These are phyloP conservation scores for Tetrao urogallus DNA, from an alignment of 2,113 vertebrate species.

Conservation along the genomic window DNA sequence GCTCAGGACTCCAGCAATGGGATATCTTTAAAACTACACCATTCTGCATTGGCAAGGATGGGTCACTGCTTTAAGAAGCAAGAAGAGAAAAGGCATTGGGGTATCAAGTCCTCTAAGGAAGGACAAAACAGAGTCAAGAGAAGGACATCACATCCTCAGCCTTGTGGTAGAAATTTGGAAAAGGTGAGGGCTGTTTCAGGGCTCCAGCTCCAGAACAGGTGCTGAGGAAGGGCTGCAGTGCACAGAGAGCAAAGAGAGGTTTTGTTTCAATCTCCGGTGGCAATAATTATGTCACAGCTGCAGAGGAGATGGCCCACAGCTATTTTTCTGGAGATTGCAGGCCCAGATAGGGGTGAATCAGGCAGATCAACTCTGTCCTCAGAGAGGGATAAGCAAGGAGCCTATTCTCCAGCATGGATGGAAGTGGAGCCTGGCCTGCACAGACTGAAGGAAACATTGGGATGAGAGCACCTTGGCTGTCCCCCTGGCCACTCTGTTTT, in stretches of 20 bases:
- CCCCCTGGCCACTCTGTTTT: neutral
- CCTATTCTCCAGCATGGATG: neutral
- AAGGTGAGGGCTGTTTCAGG: neutral
- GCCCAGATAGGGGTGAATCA: neutral
- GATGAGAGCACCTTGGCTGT: neutral
- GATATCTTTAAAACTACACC: neutral
- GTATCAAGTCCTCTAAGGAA: neutral
- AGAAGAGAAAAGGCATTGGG: neutral
- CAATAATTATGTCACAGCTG: conserved; percentile 43
- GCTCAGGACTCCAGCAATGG: neutral
- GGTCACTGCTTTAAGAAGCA: neutral
- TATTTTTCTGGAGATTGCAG: conserved; percentile 16
- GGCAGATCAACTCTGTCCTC: neutral
- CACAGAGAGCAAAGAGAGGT: neutral
- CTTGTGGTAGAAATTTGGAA: neutral
- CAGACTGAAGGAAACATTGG: neutral
- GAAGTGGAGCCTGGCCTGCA: neutral
- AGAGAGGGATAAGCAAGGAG: neutral
- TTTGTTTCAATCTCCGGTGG: conserved; percentile 22
- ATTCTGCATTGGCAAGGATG: neutral
- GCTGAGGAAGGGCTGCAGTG: conserved; percentile 2
- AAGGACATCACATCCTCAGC: neutral
- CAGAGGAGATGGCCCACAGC: neutral
- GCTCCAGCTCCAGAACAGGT: neutral
- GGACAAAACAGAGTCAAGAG: neutral